phyloP scores from a whole-genome alignment of 2,113 vertebrate genomes.

The Pipra filicauda region DNA sequence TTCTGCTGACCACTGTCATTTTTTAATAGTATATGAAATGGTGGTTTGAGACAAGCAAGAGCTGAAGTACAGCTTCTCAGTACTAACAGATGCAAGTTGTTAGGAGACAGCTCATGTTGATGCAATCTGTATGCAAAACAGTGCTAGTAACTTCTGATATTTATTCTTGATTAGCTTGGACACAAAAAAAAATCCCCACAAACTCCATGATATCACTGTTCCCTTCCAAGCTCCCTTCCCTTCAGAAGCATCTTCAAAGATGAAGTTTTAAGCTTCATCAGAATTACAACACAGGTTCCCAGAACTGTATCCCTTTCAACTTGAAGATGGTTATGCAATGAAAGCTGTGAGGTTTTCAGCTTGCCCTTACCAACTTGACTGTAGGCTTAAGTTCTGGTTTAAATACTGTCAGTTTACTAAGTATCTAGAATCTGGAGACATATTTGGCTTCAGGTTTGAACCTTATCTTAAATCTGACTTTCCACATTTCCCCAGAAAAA shows the following conservation, averaged over 20 bases:
- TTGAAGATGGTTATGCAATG: not conserved
- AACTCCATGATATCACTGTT: not conserved
- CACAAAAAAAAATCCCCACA: not conserved
- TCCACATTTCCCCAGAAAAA: not conserved
- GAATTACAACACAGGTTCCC: not conserved
- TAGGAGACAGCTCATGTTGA: not conserved
- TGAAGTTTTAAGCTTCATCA: not conserved
- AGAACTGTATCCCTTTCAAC: not conserved
- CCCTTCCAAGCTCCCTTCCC: not conserved
- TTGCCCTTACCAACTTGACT: not conserved
- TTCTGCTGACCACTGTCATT: not conserved
- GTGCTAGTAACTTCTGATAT: not conserved
- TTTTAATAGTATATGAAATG: not conserved
- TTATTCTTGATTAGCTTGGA: not conserved
- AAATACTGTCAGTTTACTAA: not conserved
- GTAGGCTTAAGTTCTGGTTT: not conserved
- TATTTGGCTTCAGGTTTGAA: not conserved
- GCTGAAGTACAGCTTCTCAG: not conserved
- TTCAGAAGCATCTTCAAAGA: not conserved
- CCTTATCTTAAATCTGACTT: not conserved
- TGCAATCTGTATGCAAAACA: not conserved
- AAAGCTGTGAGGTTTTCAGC: not conserved
- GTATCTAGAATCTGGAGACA: not conserved
- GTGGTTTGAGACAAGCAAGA: not conserved
- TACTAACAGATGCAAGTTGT: not conserved